Base-by-base conservation (phyloP, 2,113 vertebrate species). In the Oceanodroma tethys region DNA sequence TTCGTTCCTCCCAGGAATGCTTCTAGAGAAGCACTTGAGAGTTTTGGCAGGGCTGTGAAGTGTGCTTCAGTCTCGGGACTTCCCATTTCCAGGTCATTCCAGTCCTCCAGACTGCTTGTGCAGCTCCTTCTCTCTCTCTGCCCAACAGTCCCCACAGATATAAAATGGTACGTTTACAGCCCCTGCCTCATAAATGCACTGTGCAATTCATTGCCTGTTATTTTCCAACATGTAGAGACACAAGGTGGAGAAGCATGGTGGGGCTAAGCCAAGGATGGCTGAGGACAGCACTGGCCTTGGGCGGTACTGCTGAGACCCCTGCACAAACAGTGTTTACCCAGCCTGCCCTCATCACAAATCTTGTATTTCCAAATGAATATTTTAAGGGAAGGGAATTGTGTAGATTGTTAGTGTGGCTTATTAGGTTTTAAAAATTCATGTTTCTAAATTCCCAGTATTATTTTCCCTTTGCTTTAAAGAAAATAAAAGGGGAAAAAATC, bases 391-490 rank as follows among this genome's bases (percentile, higher is more conserved):
- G 81, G 70, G 93, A 95, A 91, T 94, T 86, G 70, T 62, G 67
- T 45, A 76, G 73, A 56, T 95, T 94, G 89, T 94, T 97, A 91
- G 48, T 85, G 86, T 88, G 93, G 95, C 96, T 97, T 96, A 96
- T 95, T 95, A 91, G 70, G 81, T 95, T 97, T 96, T 95, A 97
- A 95, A 97, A 97, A 96, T 95, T 96, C 73, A 91, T 97, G 95
- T 94, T 97, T 91, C 84, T 94, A 82, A 95, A 97, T 95, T 95
- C 83, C 70, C 70, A 72, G 84, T 85, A 94, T 97, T 91, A 94
- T 97, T 93, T 97, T 85, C n/a, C 17, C 42, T 50, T 80, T 85
- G 66, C 83, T 97, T 95, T 87, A 86, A 95, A 93, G 71, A 27
- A 6, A 79, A n/a, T 29, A 22, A 10, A 2, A 5, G 4, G 16